Conservation (phyloP, 1,140 invertebrate genomes). For the Monochamus saltuarius region DNA sequence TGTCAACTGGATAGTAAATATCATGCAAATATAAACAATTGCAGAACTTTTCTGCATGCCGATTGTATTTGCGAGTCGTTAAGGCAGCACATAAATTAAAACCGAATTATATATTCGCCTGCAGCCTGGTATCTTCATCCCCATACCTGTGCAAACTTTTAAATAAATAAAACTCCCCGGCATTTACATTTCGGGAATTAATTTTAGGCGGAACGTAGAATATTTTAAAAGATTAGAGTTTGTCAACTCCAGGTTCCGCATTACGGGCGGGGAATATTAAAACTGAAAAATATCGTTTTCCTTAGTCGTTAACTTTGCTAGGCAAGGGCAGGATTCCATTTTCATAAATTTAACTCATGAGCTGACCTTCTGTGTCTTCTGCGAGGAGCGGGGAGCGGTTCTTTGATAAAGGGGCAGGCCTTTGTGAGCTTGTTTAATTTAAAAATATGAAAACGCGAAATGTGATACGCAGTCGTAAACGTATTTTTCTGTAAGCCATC, state of each 20-base stretch:
- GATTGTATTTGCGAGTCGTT: background rate
- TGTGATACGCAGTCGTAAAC: no score
- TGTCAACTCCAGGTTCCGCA: constrained; percentile 4
- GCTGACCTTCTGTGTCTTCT: no score
- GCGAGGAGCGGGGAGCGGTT: no score
- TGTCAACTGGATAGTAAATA: no score
- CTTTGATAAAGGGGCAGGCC: no score
- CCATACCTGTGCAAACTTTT: constrained; percentile 2
- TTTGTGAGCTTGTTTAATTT: no score
- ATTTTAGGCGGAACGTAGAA: background rate
- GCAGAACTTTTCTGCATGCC: no score
- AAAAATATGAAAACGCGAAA: no score
- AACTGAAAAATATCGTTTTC: constrained; percentile 10
- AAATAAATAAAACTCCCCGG: background rate
- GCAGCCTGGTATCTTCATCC: background rate
- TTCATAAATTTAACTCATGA: background rate
- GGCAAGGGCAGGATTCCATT: background rate
- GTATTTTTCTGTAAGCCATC: no score
- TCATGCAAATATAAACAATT: no score
- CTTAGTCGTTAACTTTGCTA: background rate
- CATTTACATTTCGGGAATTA: constrained; percentile 12
- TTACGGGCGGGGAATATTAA: background rate
- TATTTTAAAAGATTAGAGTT: constrained; percentile 7
- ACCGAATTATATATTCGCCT: constrained; percentile 8
- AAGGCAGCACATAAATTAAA: constrained; percentile 6